Evolutionary conservation across 2,113 vertebrate genomes (phyloP).

Genomic region (Holacanthus passer): DNA sequence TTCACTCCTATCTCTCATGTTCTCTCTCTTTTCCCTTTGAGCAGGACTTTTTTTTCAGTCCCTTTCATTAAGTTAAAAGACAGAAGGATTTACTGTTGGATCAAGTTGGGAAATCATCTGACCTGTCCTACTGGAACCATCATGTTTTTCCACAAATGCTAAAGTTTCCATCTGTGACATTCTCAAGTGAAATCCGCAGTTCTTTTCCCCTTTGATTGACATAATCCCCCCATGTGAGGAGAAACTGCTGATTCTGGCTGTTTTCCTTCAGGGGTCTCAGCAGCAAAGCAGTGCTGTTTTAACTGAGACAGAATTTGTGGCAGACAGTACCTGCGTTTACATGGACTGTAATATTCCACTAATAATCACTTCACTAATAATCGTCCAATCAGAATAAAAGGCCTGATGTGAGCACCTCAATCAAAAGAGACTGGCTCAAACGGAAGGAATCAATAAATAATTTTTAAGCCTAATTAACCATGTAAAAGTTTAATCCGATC

Average conservation of each 20-base stretch:
- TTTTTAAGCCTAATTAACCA: too few species aligned
- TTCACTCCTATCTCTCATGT: not conserved
- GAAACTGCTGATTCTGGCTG: slow-evolving; percentile 29
- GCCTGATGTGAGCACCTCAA: too few species aligned
- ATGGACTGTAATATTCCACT: too few species aligned
- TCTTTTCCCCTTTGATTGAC: slow-evolving; percentile 40
- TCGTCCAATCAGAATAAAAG: too few species aligned
- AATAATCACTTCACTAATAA: too few species aligned
- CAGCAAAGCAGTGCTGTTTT: not conserved
- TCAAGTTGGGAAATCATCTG: not conserved
- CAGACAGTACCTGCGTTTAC: too few species aligned
- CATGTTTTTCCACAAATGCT: slow-evolving; percentile 38
- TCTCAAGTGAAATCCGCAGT: not conserved
- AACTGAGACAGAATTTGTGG: slow-evolving; percentile 8
- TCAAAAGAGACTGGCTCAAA: too few species aligned
- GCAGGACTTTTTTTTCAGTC: not conserved
- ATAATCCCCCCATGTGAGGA: slow-evolving; percentile 32
- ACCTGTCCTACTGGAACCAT: not conserved
- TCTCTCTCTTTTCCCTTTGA: not conserved
- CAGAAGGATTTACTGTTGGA: slow-evolving; percentile 5
- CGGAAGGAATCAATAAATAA: too few species aligned
- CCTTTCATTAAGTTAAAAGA: slow-evolving; percentile 9
- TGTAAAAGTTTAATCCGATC: too few species aligned
- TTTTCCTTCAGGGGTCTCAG: slow-evolving; percentile 36
- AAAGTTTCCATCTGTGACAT: slow-evolving; percentile 12